Evolutionary conservation across 1,140 invertebrate genomes (phyloP).

Genomic region (Tetranychus cinnabarinus): DNA sequence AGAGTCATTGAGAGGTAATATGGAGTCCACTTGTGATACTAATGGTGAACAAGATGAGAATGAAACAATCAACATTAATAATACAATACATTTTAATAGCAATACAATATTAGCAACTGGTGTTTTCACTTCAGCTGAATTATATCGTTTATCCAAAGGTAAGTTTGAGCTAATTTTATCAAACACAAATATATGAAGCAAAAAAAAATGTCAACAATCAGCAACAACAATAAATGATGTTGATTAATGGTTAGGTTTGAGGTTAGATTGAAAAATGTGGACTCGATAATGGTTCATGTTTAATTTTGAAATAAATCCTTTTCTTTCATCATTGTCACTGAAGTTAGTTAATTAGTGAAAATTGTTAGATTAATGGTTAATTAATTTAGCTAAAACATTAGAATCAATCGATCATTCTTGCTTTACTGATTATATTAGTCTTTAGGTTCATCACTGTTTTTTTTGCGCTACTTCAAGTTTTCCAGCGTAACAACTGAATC

Average conservation of each 20-base stretch:
- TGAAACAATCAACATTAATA: constrained; percentile 7
- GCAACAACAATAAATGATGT: too few species aligned
- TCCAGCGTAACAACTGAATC: too few species aligned
- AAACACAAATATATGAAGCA: too few species aligned
- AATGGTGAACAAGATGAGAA: constrained; percentile 9
- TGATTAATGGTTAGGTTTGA: too few species aligned
- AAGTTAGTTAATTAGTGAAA: too few species aligned
- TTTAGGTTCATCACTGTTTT: neutral
- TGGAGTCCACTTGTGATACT: constrained; percentile 1
- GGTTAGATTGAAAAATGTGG: too few species aligned
- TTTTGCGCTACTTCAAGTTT: neutral
- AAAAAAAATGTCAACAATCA: too few species aligned
- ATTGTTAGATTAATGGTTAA: too few species aligned
- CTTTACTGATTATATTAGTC: neutral
- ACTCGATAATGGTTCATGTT: too few species aligned
- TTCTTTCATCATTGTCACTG: too few species aligned
- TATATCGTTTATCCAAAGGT: constrained; percentile 91
- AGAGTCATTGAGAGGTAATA: constrained; percentile 2
- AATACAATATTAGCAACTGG: constrained; percentile 94
- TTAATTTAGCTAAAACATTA: too few species aligned
- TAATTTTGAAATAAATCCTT: too few species aligned
- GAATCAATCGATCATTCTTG: neutral
- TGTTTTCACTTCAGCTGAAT: constrained; percentile 91
- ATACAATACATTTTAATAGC: constrained; percentile 36
- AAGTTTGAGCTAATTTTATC: constrained; percentile 13